Evolutionary conservation across 2,797 vertebrate genomes (phyloP).

Genomic region (Urosaurus nigricauda): DNA sequence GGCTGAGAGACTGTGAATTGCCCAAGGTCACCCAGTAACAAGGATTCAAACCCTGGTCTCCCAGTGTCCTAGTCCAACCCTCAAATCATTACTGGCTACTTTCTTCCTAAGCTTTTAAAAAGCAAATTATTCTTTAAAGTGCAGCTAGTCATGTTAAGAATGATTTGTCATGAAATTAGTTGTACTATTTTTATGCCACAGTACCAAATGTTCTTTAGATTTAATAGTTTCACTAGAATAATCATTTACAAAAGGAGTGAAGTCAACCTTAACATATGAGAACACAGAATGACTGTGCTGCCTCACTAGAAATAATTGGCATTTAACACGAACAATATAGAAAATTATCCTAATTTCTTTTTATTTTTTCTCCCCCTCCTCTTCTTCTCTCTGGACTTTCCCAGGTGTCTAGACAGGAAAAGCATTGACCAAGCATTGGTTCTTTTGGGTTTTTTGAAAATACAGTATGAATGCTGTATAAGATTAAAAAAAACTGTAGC

Average conservation of each 20-base stretch:
- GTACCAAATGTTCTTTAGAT: slow-evolving; percentile 35
- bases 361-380: neutral
- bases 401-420: neutral
- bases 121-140: slow-evolving; percentile 7
- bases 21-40: no score
- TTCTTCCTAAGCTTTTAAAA: slow-evolving; percentile 4
- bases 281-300: slow-evolving; percentile 32
- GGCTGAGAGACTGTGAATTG: no score
- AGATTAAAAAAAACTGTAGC: neutral
- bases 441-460: neutral
- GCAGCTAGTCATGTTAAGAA: slow-evolving; percentile 29
- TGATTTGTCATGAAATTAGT: slow-evolving; percentile 32
- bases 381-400: neutral
- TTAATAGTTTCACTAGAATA: slow-evolving; percentile 31
- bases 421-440: neutral
- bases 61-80: no score
- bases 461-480: neutral
- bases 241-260: slow-evolving; percentile 30
- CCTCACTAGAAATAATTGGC: slow-evolving; percentile 24
- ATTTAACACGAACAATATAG: slow-evolving; percentile 4
- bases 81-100: neutral
- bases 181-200: slow-evolving; percentile 28
- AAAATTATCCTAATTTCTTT: slow-evolving; percentile 6
- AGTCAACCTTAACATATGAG: slow-evolving; percentile 22
- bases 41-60: no score